Percentiles rank a stretch among this genome's conserved stretches.
These are phyloP conservation scores for Dysidea cf. avara DNA, from an alignment of 37 sponge, comb jelly and placozoan species.

Conservation along the genomic window DNA sequence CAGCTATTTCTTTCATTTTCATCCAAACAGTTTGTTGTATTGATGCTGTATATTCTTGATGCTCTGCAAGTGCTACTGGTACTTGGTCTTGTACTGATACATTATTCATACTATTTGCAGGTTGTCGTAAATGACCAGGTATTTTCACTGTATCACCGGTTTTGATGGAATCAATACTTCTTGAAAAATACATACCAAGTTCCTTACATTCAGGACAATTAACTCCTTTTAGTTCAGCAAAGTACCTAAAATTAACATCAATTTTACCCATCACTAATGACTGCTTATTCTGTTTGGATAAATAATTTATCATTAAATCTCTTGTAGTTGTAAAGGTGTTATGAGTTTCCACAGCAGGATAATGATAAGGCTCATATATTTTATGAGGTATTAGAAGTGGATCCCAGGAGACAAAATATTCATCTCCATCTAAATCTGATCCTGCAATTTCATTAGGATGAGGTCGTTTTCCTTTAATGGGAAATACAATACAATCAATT, in stretches of 20 bases:
- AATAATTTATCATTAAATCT: slow-evolving; percentile 48
- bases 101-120: not conserved
- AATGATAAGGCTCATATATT: slow-evolving; percentile 49
- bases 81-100: not conserved
- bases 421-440: slow-evolving; percentile 84
- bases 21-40: slow-evolving; percentile 49
- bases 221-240: slow-evolving; percentile 64
- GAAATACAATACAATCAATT: slow-evolving; percentile 83
- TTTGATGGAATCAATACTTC: slow-evolving; percentile 74
- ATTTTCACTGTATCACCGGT: slow-evolving; percentile 58
- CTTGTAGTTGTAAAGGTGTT: not conserved
- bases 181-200: slow-evolving; percentile 60
- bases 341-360: slow-evolving; percentile 41
- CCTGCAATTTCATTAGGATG: slow-evolving; percentile 84
- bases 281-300: slow-evolving; percentile 51
- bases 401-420: slow-evolving; percentile 86
- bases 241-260: slow-evolving; percentile 60
- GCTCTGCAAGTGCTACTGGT: no score
- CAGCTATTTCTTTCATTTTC: slow-evolving; percentile 46
- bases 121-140: slow-evolving; percentile 45
- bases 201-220: slow-evolving; percentile 49
- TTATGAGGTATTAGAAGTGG: slow-evolving; percentile 46
- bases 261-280: slow-evolving; percentile 55
- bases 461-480: slow-evolving; percentile 63
- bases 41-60: no score